Base-by-base conservation (phyloP, 2,888 invertebrate genomes). In the Nudaria mundana region DNA sequence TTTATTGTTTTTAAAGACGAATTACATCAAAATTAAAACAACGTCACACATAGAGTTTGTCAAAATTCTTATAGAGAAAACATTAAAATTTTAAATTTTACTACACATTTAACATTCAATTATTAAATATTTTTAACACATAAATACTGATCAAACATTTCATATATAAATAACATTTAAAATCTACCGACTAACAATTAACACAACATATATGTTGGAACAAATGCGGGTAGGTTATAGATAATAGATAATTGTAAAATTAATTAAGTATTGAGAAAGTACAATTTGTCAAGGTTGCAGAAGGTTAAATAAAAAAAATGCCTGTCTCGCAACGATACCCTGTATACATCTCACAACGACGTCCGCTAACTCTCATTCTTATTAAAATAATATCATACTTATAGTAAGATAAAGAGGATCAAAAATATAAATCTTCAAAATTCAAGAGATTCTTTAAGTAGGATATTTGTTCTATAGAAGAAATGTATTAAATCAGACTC, bases 381-480 rank as follows among this genome's bases (percentile, higher is more conserved):
- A 67, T 34, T 72, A 67, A 74, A 80, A 75, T 76, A 78, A 75
- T 76, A 72, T 73, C 74, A 71, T 82, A 82, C 80, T 76, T 81
- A 82, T 66, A 76, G 72, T 78, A 83, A 75, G 76, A 77, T 79
- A 83, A 73, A 83, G 42, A 83, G 83, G 85, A 74, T 82, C 80
- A 71, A 86, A 86, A 85, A 87, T 86, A 86, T 81, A 85, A 81
- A 63, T 81, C 76, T 81, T 84, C 75, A 80, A 86, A 86, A 86
- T 76, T 80, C 80, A n/a, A 74, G 78, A 84, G 77, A 81, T 80
- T 82, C 79, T 79, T 80, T 70, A 66, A 5, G 79, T 78, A 71
- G 78, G 68, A 64, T 62, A 55, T 72, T 79, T 77, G 78, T 79
- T 79, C 71, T 77, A 77, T 70, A 78, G 80, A 81, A 79, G 87